Evolutionary conservation across 2,797 vertebrate species (phyloP), one percentile per base, ranked within the genome.

Genomic region (Sebastes goodei): DNA sequence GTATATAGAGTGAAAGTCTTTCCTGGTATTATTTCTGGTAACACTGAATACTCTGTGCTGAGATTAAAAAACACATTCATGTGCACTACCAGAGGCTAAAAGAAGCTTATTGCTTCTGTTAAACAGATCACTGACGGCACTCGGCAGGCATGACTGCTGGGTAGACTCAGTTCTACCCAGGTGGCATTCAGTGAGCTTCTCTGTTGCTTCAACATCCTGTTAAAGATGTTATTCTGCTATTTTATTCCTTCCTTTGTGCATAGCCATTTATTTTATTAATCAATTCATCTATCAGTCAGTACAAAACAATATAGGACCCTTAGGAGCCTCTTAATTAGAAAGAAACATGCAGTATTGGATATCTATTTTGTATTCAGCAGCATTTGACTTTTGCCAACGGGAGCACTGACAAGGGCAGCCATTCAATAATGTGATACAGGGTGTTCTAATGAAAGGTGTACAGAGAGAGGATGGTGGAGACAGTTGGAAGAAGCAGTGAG

Each of bases 341-440:
- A 79, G 57, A 75, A 80, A 71, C 38, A n/a, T 66, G 81, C 60
- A 42, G 71, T 75, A 74, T 82, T 80, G 76, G 64, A 76, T 74
- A 78, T 84, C 61, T 76, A 11, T 69, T 89, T 86, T 77, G 49
- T 82, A 76, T 85, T 89, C 56, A 71, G 70, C 79, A 63, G 60
- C 66, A 64, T 88, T 86, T 87, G 86, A 85, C 81, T 90, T 88
- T 78, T 74, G 62, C 71, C 52, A 71, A 82, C 7, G 70, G 73
- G 76, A 87, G 80, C 74, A 69, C 70, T 72, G 71, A 83, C 62
- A 77, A 84, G 78, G 78, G 76, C 76, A 80, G 49, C 59, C 71
- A 73, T 82, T 91, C 79, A 81, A 81, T 87, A 83, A 86, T 84
- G 71, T 86, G 80, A 77, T 70, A 77, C 46, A 81, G 81, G 80